Percentiles rank a stretch among this genome's conserved stretches.
Conservation (phyloP, 2,888 invertebrate species). For the Hipparchia sbordonii region DNA sequence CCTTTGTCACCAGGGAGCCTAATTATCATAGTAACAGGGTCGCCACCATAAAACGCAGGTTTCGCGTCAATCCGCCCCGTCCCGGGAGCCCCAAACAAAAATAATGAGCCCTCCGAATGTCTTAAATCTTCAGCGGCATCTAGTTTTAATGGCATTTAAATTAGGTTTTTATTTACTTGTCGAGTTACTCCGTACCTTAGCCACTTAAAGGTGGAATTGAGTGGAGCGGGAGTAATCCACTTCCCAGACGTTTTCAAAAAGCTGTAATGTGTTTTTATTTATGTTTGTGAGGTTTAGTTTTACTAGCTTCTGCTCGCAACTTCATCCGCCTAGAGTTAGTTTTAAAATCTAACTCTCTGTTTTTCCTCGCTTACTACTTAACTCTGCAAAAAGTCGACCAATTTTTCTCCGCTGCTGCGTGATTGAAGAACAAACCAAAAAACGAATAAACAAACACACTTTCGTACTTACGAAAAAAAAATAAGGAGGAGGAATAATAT, state of each 20-base stretch:
- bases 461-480: too few relatives aligned
- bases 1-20: constrained; percentile 6
- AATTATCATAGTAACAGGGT: constrained; percentile 35
- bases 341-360: too few relatives aligned
- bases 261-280: neutral
- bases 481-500: too few relatives aligned
- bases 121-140: constrained; percentile 69
- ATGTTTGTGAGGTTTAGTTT: neutral
- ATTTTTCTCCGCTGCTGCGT: too few relatives aligned
- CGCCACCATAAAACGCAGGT: constrained; percentile 36
- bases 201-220: neutral
- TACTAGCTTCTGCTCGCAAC: too few relatives aligned
- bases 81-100: constrained; percentile 50
- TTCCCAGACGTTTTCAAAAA: neutral
- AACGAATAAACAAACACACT: too few relatives aligned
- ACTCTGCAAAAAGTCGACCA: too few relatives aligned
- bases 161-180: constrained; percentile 75
- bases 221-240: neutral
- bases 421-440: too few relatives aligned
- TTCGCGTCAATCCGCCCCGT: constrained; percentile 15
- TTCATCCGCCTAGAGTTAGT: too few relatives aligned
- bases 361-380: too few relatives aligned
- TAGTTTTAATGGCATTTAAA: constrained; percentile 81
- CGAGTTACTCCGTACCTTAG: constrained; percentile 39
- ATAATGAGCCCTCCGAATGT: constrained; percentile 53